A percentile compares a stretch with the other conserved stretches of the same genome.
phyloP scores from a whole-genome alignment of 92 coral and sea anemone species.

The Isaurus tuberculatus region DNA sequence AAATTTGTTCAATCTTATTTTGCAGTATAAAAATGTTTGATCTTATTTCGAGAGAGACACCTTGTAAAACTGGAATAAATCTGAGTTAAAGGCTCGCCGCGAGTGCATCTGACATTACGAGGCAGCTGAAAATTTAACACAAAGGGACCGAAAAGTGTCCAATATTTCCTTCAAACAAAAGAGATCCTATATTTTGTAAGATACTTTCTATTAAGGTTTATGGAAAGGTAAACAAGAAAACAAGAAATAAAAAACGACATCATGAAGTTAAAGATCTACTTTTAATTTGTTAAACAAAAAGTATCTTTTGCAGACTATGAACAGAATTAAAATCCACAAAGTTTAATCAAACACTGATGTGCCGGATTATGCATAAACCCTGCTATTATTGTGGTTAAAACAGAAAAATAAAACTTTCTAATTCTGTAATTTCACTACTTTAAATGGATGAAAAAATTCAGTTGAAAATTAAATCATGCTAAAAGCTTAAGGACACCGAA shows the following conservation, averaged over 20 bases:
- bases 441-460: too few relatives aligned
- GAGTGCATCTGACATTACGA: not conserved
- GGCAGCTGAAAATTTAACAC: slow-evolving; percentile 21
- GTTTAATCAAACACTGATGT: not conserved
- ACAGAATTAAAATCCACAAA: not conserved
- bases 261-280: not conserved
- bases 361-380: not conserved
- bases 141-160: slow-evolving; percentile 23
- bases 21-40: not conserved
- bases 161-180: slow-evolving; percentile 24
- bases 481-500: too few relatives aligned
- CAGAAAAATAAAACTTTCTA: too few relatives aligned
- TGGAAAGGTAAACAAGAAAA: slow-evolving; percentile 17
- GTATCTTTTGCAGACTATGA: not conserved
- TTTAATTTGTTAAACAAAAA: not conserved
- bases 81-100: not conserved
- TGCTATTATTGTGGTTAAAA: not conserved
- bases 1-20: not conserved
- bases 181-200: not conserved
- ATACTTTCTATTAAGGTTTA: not conserved
- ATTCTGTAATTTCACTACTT: too few relatives aligned
- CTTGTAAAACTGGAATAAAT: not conserved
- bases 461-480: too few relatives aligned
- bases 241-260: not conserved
- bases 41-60: not conserved